A percentile compares a stretch with the other conserved stretches of the same genome.
phyloP scores from a whole-genome alignment of 2,888 invertebrate genomes.

The Andrena haemorrhoa region DNA sequence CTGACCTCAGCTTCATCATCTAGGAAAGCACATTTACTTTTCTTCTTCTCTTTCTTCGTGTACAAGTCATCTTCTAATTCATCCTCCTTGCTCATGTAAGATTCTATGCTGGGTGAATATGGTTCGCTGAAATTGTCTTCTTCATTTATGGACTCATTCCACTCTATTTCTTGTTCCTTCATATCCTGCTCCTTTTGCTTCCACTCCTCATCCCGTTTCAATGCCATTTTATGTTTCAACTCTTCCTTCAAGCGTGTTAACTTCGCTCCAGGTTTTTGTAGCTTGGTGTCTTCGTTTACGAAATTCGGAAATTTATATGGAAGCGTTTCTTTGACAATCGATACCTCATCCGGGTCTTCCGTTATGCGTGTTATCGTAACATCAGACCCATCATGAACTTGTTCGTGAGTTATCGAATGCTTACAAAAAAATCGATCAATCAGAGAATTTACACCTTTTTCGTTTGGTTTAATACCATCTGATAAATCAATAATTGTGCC shows the following conservation, averaged over 20 bases:
- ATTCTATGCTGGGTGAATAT: constrained; percentile 16
- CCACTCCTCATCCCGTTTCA: constrained; percentile 90
- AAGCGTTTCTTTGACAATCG: constrained; percentile 40
- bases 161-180: constrained; percentile 85
- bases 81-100: constrained; percentile 77
- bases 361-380: constrained; percentile 71
- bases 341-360: constrained; percentile 66
- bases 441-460: constrained; percentile 88
- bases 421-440: constrained; percentile 90
- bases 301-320: constrained; percentile 51
- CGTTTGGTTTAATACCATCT: constrained; percentile 85
- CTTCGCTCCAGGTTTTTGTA: constrained; percentile 89
- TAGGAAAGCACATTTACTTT: constrained; percentile 78
- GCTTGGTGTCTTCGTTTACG: constrained; percentile 73
- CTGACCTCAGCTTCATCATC: constrained; percentile 86
- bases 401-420: constrained; percentile 87
- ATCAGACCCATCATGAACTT: constrained; percentile 84
- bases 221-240: constrained; percentile 90
- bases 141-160: constrained; percentile 83
- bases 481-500: constrained; percentile 89
- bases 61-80: constrained; percentile 78
- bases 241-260: constrained; percentile 90
- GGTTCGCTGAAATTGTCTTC: constrained; percentile 48
- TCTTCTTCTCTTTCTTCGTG: constrained; percentile 71
- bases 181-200: constrained; percentile 87